These are phyloP conservation scores for Aphidius gifuensis DNA, from an alignment of 1,140 invertebrate species.

Conservation along the genomic window DNA sequence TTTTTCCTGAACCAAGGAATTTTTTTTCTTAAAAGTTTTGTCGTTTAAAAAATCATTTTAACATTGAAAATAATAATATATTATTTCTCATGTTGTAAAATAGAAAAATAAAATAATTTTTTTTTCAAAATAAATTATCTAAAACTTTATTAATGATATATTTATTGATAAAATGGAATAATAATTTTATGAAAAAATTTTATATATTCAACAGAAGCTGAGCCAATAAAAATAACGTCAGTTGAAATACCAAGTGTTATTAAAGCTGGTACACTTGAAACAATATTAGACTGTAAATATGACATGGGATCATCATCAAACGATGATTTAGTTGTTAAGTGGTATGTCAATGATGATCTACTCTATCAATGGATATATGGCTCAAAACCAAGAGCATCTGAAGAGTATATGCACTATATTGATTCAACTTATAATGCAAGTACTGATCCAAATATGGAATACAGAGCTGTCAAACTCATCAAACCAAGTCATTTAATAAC, in stretches of 20 bases:
- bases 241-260: conserved; percentile 68
- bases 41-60: too few relatives aligned
- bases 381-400: conserved; percentile 60
- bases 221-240: conserved; percentile 60
- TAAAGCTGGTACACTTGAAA: conserved; percentile 62
- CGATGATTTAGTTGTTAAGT: conserved; percentile 69
- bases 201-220: conserved; percentile 31
- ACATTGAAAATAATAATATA: too few relatives aligned
- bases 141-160: too few relatives aligned
- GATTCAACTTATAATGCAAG: conserved; percentile 65
- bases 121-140: too few relatives aligned
- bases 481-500: conserved; percentile 70
- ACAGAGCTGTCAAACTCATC: conserved; percentile 69
- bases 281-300: conserved; percentile 76
- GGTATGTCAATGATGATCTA: conserved; percentile 70
- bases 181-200: too few relatives aligned
- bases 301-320: conserved; percentile 56
- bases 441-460: conserved; percentile 61
- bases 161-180: too few relatives aligned
- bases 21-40: too few relatives aligned
- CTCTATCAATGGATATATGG: conserved; percentile 77
- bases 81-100: too few relatives aligned
- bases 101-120: too few relatives aligned
- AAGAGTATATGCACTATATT: conserved; percentile 61
- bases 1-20: too few relatives aligned